Evolutionary conservation across 2,113 vertebrate species (phyloP).

Genomic region (Xyliphius kryptos): DNA sequence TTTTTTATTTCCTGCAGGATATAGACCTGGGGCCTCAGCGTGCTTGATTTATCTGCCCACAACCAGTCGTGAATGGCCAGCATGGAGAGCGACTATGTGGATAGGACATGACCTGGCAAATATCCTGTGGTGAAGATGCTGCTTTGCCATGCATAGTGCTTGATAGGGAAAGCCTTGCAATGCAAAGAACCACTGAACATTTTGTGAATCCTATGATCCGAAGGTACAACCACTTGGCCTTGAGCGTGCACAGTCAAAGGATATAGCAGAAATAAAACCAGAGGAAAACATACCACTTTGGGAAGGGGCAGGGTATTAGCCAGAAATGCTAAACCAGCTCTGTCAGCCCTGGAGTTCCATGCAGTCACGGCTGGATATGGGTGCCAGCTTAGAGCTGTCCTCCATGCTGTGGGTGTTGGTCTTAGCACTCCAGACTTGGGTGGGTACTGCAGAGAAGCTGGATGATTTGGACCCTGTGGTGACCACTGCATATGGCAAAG

Average conservation of each 20-base stretch:
- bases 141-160: constrained; percentile 62
- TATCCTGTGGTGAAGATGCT: constrained; percentile 70
- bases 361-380: constrained; percentile 63
- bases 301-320: neutral
- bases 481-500: constrained; percentile 80
- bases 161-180: constrained; percentile 65
- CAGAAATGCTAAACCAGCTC: constrained; percentile 71
- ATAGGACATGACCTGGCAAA: constrained; percentile 68
- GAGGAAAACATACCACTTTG: constrained; percentile 6
- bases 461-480: constrained; percentile 91
- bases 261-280: constrained; percentile 69
- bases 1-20: constrained; percentile 72
- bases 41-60: constrained; percentile 70
- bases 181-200: constrained; percentile 62
- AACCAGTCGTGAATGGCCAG: constrained; percentile 67
- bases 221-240: no score
- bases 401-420: constrained; percentile 67
- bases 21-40: constrained; percentile 75
- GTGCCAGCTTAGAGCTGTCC: constrained; percentile 57
- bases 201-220: constrained; percentile 56
- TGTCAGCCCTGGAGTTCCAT: constrained; percentile 54
- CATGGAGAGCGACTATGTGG: constrained; percentile 73
- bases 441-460: constrained; percentile 77
- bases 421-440: constrained; percentile 67
- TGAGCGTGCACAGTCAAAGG: constrained; percentile 51